Evolutionary conservation across 2,888 invertebrate species (phyloP).

Genomic region (Spicauda simplicius): DNA sequence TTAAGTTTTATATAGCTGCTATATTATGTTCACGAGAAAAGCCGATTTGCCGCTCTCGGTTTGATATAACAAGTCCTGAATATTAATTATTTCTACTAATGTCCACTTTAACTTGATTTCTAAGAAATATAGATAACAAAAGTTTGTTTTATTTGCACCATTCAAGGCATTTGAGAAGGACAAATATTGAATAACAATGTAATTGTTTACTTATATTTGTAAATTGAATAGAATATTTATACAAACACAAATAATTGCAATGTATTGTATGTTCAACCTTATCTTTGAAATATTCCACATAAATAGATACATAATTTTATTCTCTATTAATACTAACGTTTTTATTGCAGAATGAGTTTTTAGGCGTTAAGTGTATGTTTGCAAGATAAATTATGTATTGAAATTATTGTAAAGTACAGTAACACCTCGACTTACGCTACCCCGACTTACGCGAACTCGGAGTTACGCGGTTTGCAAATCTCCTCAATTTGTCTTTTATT

Average conservation of each 20-base stretch:
- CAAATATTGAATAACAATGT: neutral
- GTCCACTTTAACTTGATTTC: neutral
- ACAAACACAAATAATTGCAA: neutral
- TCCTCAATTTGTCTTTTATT: too few relatives aligned
- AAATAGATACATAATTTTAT: neutral
- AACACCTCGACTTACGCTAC: too few relatives aligned
- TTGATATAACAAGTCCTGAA: too few relatives aligned
- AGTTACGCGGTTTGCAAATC: too few relatives aligned
- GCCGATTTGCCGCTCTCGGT: neutral
- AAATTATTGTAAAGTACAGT: neutral
- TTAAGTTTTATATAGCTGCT: constrained; percentile 37
- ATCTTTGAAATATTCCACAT: neutral
- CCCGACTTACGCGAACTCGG: too few relatives aligned
- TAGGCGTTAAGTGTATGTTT: too few relatives aligned
- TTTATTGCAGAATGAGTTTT: neutral
- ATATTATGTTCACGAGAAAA: constrained; percentile 31
- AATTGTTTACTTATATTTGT: neutral
- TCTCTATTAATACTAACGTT: neutral
- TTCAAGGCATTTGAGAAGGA: too few relatives aligned
- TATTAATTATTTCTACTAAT: neutral
- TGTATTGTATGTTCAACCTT: neutral
- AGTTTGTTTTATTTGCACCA: neutral
- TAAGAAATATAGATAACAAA: neutral
- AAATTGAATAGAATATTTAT: neutral
- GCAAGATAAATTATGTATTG: too few relatives aligned